These are phyloP conservation scores for Agapostemon virescens DNA, from an alignment of 2,888 invertebrate species.

Conservation along the genomic window DNA sequence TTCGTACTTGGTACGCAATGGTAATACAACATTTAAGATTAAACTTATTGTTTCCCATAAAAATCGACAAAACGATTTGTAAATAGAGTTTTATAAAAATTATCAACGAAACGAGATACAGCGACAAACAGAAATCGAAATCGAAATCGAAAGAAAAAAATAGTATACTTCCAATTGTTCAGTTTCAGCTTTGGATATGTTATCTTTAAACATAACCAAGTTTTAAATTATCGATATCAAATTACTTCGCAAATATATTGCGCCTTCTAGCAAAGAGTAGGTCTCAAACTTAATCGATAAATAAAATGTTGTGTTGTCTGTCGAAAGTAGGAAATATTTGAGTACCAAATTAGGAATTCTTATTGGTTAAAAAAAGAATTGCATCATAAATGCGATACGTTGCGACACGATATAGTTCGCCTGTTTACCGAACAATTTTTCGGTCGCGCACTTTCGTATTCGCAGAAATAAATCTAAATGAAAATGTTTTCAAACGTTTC, in stretches of 20 bases:
- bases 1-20: slow-evolving; percentile 15
- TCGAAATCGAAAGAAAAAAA: too few relatives aligned
- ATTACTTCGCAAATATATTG: neutral
- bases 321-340: neutral
- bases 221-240: neutral
- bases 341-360: neutral
- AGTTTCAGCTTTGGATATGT: neutral
- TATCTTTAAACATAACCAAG: neutral
- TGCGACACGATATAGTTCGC: slow-evolving; percentile 8
- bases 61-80: neutral
- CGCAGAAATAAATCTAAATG: neutral
- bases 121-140: too few relatives aligned
- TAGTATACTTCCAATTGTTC: neutral
- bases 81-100: neutral
- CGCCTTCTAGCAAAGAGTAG: neutral
- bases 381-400: neutral
- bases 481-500: neutral
- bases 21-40: neutral
- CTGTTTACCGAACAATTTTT: neutral
- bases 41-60: slow-evolving; percentile 5
- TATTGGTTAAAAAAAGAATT: slow-evolving; percentile 24
- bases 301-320: neutral
- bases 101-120: neutral
- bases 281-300: neutral
- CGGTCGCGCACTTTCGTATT: neutral